A percentile compares a stretch with the other conserved stretches of the same genome.
Evolutionary conservation across 2,797 vertebrate genomes (phyloP).

Genomic region (Phalanger gymnotis): DNA sequence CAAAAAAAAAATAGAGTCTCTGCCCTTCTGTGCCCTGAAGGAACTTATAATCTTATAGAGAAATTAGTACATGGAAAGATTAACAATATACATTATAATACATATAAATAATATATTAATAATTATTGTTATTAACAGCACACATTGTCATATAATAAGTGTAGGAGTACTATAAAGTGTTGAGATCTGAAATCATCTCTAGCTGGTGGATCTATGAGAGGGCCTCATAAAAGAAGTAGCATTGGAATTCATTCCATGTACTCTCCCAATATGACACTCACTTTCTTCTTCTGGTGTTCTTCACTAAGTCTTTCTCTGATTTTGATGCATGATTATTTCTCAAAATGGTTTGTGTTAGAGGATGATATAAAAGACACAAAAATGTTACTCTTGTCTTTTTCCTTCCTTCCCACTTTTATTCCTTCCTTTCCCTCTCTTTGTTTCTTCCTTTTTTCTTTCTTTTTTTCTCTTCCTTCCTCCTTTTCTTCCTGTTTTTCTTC

Average conservation of each 20-base stretch:
- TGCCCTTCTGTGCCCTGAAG: background rate
- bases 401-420: no score
- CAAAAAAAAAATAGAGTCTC: background rate
- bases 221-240: background rate
- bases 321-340: background rate
- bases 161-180: background rate
- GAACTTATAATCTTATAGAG: background rate
- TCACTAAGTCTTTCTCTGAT: background rate
- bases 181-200: background rate
- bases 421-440: no score
- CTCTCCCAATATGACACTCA: background rate
- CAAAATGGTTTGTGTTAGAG: background rate
- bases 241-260: background rate
- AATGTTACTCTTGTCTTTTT: background rate
- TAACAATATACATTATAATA: background rate
- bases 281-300: background rate
- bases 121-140: background rate
- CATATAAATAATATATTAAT: background rate
- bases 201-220: background rate
- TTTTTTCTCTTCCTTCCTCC: no score
- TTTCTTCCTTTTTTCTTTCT: no score
- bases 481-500: no score
- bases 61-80: background rate
- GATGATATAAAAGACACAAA: background rate
- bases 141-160: background rate